Conservation (phyloP, 2,797 vertebrate genomes). For the Liasis olivaceus region DNA sequence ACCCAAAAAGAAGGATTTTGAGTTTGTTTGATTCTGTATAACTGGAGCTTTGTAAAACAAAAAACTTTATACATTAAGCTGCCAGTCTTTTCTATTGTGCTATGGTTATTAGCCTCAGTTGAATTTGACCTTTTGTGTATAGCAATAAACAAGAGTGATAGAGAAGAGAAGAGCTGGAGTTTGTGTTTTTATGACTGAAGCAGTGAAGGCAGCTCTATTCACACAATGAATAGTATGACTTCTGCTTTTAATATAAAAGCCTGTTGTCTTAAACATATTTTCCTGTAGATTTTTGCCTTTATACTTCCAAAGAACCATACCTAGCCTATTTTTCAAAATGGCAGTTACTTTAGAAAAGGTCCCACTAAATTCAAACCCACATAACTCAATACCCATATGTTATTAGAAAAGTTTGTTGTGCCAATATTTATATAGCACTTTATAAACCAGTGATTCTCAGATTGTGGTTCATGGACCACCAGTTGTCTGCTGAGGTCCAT, state of each 20-base stretch:
- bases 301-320: background rate
- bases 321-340: background rate
- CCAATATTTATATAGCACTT: background rate
- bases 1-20: background rate
- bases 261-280: background rate
- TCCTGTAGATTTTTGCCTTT: background rate
- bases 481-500: background rate
- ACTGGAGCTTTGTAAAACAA: background rate
- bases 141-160: background rate
- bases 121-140: background rate
- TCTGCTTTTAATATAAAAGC: conserved; percentile 9
- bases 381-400: background rate
- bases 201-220: conserved; percentile 12
- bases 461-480: too few species aligned
- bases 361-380: background rate
- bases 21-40: rapidly evolving
- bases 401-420: conserved; percentile 14
- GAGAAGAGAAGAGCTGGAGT: conserved; percentile 29
- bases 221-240: background rate
- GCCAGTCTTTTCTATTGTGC: background rate
- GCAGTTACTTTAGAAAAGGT: background rate
- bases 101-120: background rate
- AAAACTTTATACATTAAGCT: background rate
- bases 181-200: conserved; percentile 22
- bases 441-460: background rate